Evolutionary conservation across 2,797 vertebrate genomes (phyloP).

Genomic region (Ptychadena robeensis): DNA sequence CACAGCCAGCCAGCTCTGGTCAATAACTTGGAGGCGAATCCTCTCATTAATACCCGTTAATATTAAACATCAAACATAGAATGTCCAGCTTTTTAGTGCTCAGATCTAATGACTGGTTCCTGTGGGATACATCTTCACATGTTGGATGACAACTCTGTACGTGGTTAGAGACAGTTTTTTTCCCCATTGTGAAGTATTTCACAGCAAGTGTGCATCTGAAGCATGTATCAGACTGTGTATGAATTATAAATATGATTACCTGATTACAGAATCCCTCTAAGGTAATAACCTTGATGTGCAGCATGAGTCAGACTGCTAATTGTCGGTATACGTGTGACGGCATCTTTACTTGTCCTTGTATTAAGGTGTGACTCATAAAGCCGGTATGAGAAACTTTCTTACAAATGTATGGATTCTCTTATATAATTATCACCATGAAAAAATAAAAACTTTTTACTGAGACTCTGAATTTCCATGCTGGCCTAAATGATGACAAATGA

Average conservation of each 20-base stretch:
- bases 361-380: conserved; percentile 5
- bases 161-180: background rate
- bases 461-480: too few relatives aligned
- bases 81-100: background rate
- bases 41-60: background rate
- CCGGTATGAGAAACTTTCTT: background rate
- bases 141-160: background rate
- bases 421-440: too few relatives aligned
- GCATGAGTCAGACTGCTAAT: conserved; percentile 10
- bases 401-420: background rate
- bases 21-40: background rate
- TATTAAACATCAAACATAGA: conserved; percentile 1
- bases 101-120: background rate
- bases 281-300: conserved; percentile 18
- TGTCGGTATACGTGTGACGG: background rate
- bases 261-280: conserved; percentile 23
- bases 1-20: background rate
- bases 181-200: background rate
- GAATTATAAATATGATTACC: conserved; percentile 14
- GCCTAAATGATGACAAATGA: too few relatives aligned
- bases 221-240: background rate
- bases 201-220: background rate
- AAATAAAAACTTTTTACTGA: too few relatives aligned
- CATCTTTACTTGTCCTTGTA: conserved; percentile 22
- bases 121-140: background rate